Base-by-base conservation (phyloP, 2,888 invertebrate genomes). In the Apotomis turbidana region DNA sequence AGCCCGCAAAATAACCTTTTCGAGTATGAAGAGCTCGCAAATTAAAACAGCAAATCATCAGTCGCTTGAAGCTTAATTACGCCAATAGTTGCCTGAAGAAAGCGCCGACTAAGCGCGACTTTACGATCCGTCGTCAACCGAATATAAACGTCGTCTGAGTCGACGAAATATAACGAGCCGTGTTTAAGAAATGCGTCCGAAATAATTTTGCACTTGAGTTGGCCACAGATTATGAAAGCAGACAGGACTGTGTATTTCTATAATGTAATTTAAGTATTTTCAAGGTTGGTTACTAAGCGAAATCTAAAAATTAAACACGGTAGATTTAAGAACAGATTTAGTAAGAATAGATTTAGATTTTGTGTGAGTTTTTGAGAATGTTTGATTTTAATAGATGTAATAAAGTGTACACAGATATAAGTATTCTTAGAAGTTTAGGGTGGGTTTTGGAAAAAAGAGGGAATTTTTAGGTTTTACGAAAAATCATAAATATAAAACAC, bases 151-250 rank as follows among this genome's bases (percentile, higher is more conserved):
- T 44, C 68, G 61, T 44, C 55, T 27, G 27, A 27, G 27, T 71
- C 67, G 67, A 27, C 75, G 73, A 76, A 76, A 77, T 78, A 78
- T 78, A 77, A 76, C 77, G 77, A 76, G 76, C 69, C 63, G 61
- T 77, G 82, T 81, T 83, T 81, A 83, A 81, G 81, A 81, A 81
- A 77, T 76, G 79, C 76, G 80, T 81, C 80, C 78, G 82, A 87
- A 87, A 86, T 84, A 85, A 87, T 87, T 86, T 71, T 68, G 66
- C 68, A 64, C 64, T 68, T 67, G 13, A 27, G 57, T 12, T 68
- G 59, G 68, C 3, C 74, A 74, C 27, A 74, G 74, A 74, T 15
- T 68, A 49, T 27, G 5, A 5, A 13, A 5, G 5, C 0, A 74
- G 70, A 64, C n/a, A 3, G n/a, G 15, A 41, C 5, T 27, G 27